Evolutionary conservation across 2,113 vertebrate species (phyloP).

Genomic region (Apaloderma vittatum): DNA sequence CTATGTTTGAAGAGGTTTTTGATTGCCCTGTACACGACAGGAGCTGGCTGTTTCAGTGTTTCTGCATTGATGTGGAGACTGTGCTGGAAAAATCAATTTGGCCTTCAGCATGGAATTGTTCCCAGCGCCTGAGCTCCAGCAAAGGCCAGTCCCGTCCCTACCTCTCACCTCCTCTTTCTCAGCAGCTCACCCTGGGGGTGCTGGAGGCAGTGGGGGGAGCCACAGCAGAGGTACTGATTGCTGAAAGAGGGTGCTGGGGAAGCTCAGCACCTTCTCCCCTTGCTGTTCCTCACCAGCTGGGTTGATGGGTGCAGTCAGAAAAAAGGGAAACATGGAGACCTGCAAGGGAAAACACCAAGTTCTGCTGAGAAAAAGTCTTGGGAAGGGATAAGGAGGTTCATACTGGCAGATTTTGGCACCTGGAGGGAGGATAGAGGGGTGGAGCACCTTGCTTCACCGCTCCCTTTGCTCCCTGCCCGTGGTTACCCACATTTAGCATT

Average conservation of each 20-base stretch:
- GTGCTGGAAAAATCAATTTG: background rate
- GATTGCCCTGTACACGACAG: background rate
- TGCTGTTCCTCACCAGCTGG: fast-evolving
- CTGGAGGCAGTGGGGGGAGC: background rate
- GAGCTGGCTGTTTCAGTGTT: background rate
- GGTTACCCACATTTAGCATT: fast-evolving
- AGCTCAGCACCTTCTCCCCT: background rate
- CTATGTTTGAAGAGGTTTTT: background rate
- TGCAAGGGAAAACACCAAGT: fast-evolving
- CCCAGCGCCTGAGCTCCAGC: background rate
- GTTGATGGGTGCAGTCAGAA: fast-evolving
- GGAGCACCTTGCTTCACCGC: background rate
- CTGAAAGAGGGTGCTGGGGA: background rate
- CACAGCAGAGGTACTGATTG: background rate
- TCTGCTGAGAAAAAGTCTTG: background rate
- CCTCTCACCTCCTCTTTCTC: background rate
- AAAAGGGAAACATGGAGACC: fast-evolving
- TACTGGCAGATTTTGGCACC: background rate
- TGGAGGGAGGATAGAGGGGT: background rate
- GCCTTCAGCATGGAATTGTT: background rate
- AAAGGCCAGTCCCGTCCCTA: fast-evolving
- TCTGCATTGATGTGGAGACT: background rate
- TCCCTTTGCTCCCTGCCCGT: background rate
- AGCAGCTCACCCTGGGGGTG: background rate
- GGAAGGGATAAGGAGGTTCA: background rate